Evolutionary conservation across 2,888 invertebrate species (phyloP).

Genomic region (Iphiclides podalirius): DNA sequence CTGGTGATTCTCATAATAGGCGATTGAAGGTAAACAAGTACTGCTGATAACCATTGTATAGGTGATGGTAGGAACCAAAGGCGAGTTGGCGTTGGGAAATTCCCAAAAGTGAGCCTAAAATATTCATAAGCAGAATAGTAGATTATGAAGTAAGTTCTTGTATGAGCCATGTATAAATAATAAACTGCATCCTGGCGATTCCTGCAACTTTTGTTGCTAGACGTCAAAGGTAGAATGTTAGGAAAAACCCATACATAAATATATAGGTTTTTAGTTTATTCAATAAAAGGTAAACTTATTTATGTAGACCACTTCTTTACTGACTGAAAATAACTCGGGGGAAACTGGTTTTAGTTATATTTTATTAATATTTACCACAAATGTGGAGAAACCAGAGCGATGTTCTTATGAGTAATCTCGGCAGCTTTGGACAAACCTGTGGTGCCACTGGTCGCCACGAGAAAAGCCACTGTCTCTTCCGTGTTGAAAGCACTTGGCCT

Average conservation of each 20-base stretch:
- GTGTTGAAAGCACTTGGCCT: neutral
- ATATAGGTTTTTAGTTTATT: too few species aligned
- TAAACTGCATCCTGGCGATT: too few species aligned
- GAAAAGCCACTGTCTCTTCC: slow-evolving; percentile 2
- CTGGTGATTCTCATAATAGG: slow-evolving; percentile 13
- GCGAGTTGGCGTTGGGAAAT: neutral
- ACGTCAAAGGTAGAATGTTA: too few species aligned
- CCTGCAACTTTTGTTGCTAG: too few species aligned
- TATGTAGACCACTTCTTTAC: too few species aligned
- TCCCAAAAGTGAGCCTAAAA: neutral
- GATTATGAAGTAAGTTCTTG: too few species aligned
- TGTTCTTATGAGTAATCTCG: neutral
- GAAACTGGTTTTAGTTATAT: too few species aligned
- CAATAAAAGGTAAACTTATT: too few species aligned
- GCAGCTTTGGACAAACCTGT: neutral
- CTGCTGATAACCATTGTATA: slow-evolving; percentile 17
- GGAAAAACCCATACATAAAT: too few species aligned
- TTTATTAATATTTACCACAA: neutral
- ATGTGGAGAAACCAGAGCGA: neutral
- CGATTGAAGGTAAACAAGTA: slow-evolving; percentile 2
- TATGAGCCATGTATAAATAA: too few species aligned
- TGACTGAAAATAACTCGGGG: too few species aligned
- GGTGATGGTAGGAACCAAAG: neutral
- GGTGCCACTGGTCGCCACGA: neutral
- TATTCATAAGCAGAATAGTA: too few species aligned